A percentile compares a stretch with the other conserved stretches of the same genome.
Evolutionary conservation across 2,888 invertebrate genomes (phyloP).

Genomic region (Pasiphila rectangulata): DNA sequence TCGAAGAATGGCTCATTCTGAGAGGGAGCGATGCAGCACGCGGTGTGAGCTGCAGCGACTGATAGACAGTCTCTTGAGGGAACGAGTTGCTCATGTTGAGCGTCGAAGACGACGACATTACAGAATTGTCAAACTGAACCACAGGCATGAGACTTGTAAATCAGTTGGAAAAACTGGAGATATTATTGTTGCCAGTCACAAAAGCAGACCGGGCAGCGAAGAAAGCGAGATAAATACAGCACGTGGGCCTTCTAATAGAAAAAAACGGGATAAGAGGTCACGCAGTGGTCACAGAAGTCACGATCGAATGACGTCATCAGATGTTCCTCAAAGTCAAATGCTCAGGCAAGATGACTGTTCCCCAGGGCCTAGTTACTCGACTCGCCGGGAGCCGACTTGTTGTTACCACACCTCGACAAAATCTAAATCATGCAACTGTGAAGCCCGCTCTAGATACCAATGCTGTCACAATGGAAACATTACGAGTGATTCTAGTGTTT

Average conservation of each 20-base stretch:
- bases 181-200: conserved; percentile 73
- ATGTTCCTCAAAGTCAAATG: conserved; percentile 40
- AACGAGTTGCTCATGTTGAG: conserved; percentile 70
- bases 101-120: conserved; percentile 70
- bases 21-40: conserved; percentile 60
- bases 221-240: conserved; percentile 54
- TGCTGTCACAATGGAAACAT: conserved; percentile 34
- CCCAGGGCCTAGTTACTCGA: conserved; percentile 62
- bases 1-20: conserved; percentile 56
- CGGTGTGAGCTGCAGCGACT: conserved; percentile 66
- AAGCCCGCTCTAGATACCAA: conserved; percentile 19
- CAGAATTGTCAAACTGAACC: conserved; percentile 69
- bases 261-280: conserved; percentile 12
- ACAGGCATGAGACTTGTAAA: conserved; percentile 66
- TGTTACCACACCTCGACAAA: conserved; percentile 57
- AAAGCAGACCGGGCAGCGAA: conserved; percentile 55
- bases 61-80: conserved; percentile 67
- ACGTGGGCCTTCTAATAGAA: neutral
- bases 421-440: conserved; percentile 31
- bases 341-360: conserved; percentile 49
- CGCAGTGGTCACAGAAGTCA: conserved; percentile 52
- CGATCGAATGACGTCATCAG: conserved; percentile 46
- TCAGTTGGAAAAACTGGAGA: conserved; percentile 72
- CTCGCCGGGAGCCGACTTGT: conserved; percentile 56
- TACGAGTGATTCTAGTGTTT: conserved; percentile 52